Evolutionary conservation across 2,797 vertebrate genomes (phyloP).

Genomic region (Pangasius djambal): DNA sequence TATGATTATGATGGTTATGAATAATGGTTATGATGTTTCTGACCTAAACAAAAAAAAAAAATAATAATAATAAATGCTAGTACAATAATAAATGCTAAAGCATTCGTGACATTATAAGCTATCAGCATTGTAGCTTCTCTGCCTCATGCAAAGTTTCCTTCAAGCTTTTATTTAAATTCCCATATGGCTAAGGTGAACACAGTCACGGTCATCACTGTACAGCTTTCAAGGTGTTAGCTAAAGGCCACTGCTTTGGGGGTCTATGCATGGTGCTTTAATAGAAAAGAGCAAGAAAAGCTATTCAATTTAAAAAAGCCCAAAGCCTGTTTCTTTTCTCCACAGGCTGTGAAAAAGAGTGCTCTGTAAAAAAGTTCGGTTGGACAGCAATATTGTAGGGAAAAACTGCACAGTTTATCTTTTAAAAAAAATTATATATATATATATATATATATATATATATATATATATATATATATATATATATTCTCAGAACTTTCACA

Average conservation of each 20-base stretch:
- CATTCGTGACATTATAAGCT: slow-evolving; percentile 21
- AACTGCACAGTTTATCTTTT: not conserved
- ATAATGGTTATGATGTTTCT: not conserved
- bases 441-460: not conserved
- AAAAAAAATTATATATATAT: not conserved
- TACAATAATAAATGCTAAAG: not conserved
- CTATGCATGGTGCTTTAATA: slow-evolving; percentile 43
- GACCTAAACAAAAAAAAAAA: not conserved
- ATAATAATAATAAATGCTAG: not conserved
- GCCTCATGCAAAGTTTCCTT: slow-evolving; percentile 24
- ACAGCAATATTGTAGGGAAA: not conserved
- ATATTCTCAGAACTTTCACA: not conserved
- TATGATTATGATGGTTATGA: not conserved
- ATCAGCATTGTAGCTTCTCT: slow-evolving; percentile 16
- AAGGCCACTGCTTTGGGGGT: slow-evolving; percentile 39
- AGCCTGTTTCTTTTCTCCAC: slow-evolving; percentile 27
- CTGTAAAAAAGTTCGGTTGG: slow-evolving; percentile 9
- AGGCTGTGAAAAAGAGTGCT: slow-evolving; percentile 8
- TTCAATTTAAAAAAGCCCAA: slow-evolving; percentile 37
- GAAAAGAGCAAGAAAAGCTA: slow-evolving; percentile 43
- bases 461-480: not conserved
- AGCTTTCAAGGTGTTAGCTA: slow-evolving; percentile 50
- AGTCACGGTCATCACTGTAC: slow-evolving; percentile 40
- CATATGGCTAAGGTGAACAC: slow-evolving; percentile 22
- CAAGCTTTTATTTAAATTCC: slow-evolving; percentile 38